Percentiles rank a stretch among this genome's conserved stretches.
These are phyloP conservation scores for Rissa tridactyla DNA, from an alignment of 2,113 vertebrate species.

Conservation along the genomic window DNA sequence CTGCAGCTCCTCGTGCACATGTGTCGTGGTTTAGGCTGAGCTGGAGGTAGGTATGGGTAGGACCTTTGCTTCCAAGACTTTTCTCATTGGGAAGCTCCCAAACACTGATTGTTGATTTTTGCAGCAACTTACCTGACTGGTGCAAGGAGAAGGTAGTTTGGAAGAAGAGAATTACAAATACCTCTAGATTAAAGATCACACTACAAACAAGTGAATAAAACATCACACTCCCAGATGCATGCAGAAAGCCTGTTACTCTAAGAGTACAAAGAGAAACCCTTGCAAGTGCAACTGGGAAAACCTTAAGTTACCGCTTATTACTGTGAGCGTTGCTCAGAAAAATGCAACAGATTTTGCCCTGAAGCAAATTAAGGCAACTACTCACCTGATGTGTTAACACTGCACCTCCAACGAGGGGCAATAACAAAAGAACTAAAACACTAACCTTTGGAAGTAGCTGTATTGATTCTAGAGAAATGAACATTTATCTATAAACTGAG, in stretches of 20 bases:
- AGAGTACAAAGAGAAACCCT: background rate
- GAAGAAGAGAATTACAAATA: background rate
- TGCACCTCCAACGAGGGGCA: background rate
- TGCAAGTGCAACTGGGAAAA: background rate
- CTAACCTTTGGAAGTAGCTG: background rate
- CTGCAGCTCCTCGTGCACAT: accelerated
- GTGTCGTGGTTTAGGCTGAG: background rate
- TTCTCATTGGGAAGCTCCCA: background rate
- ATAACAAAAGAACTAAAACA: background rate
- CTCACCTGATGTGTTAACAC: background rate
- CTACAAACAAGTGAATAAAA: background rate
- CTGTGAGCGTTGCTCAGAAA: background rate
- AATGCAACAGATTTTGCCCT: background rate
- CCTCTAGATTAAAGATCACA: background rate
- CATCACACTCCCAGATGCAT: background rate
- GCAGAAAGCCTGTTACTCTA: background rate
- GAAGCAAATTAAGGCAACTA: background rate
- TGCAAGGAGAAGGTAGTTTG: background rate
- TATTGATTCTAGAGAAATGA: background rate
- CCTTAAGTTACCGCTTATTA: background rate
- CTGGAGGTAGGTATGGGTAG: no score
- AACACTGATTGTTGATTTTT: background rate
- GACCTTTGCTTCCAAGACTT: background rate
- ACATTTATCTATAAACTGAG: background rate
- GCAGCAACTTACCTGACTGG: background rate